Evolutionary conservation across 2,113 vertebrate genomes (phyloP), one percentile per base, ranked within the genome.

Genomic region (Laticauda laticaudata): DNA sequence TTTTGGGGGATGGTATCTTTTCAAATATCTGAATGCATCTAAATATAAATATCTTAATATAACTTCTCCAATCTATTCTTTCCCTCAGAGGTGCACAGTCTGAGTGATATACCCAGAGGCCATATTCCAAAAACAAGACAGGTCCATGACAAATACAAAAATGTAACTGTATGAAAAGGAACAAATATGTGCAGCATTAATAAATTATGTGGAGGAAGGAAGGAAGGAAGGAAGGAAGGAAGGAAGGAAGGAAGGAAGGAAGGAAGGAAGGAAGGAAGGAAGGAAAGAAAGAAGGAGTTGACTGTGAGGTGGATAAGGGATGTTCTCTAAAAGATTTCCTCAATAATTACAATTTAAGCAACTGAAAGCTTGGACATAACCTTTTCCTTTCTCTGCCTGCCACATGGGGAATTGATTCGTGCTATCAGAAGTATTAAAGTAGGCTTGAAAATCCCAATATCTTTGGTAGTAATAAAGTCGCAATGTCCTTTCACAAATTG

Each of bases 401-500:
- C 1, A 0, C 0, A 86, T 34, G 93, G 20, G 23, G 34, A 87
- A 86, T 20, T 45, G 29, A 34, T 56, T 34, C 93, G 87, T 87
- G 93, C 34, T 91, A 59, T 34, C 34, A 43, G 56, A 2, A 3
- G 10, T 21, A 87, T 86, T 69, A 94, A 94, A 11, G 26, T 3
- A 56, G 91, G 91, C 34, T 90, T 57, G 94, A 94, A 92, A 90
- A 45, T 43, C 18, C 45, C 24, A 34, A 10, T 81, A 95, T 89
- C 11, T 64, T 92, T 55, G 91, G 86, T n/a, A 89, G 5, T 56
- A 45, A 89, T 86, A 94, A 0, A 0, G 87, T 48, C 20, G 0
- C 0, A 93, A 69, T 55, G 51, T 24, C 90, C 26, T 10, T 18
- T 81, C 92, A 21, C 5, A 10, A 34, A 23, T 0, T 0, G 53